Evolutionary conservation across 2,888 invertebrate genomes (phyloP).

Genomic region (Tetropium fuscum): DNA sequence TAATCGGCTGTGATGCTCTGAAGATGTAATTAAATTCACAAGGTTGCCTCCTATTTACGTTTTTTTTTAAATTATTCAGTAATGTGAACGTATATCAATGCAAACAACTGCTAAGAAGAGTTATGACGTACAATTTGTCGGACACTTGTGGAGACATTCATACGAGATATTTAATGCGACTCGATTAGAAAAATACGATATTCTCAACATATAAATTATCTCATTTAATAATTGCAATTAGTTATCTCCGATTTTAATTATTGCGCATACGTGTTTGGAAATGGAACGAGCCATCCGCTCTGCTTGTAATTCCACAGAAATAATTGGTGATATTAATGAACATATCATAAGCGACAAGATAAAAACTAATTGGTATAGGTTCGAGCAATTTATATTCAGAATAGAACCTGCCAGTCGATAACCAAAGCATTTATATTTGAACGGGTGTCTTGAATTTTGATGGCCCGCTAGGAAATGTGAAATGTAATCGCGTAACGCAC

Average conservation of each 20-base stretch:
- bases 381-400: conserved; percentile 30
- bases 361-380: conserved; percentile 30
- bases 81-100: too few relatives aligned
- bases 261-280: conserved; percentile 14
- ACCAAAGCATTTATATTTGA: conserved; percentile 25
- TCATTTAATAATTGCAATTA: conserved; percentile 24
- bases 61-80: too few relatives aligned
- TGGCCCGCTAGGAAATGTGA: conserved; percentile 4
- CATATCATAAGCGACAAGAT: conserved; percentile 29
- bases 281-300: conserved; percentile 7
- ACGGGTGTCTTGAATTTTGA: conserved; percentile 32
- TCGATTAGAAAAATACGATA: conserved; percentile 16
- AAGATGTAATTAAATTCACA: too few relatives aligned
- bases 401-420: conserved; percentile 23
- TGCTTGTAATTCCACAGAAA: conserved; percentile 18
- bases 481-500: conserved; percentile 2
- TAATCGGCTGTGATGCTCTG: too few relatives aligned
- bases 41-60: too few relatives aligned
- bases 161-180: conserved; percentile 11
- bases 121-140: background rate
- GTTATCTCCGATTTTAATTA: conserved; percentile 11
- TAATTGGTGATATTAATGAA: conserved; percentile 30
- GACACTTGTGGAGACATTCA: conserved; percentile 20
- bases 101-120: too few relatives aligned
- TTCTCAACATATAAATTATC: conserved; percentile 22